phyloP scores from a whole-genome alignment of 1,140 invertebrate species.

The Cepaea nemoralis region DNA sequence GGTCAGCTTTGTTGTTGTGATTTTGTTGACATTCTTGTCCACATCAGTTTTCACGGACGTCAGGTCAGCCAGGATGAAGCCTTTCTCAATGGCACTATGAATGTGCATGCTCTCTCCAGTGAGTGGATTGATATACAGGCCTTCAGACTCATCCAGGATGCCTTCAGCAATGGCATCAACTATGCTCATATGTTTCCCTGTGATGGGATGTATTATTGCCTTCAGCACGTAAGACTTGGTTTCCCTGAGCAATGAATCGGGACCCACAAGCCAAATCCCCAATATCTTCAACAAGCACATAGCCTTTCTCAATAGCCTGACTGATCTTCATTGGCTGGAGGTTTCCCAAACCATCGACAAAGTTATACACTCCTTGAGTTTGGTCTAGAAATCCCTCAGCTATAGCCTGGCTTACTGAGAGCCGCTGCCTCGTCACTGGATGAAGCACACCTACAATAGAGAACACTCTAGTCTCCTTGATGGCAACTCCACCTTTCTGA shows the following conservation, averaged over 20 bases:
- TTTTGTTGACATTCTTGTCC: conserved; percentile 63
- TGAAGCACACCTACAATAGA: conserved; percentile 80
- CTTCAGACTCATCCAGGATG: conserved; percentile 83
- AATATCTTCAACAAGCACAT: conserved; percentile 65
- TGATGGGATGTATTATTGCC: conserved; percentile 80
- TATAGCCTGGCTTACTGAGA: conserved; percentile 88
- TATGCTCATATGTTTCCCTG: conserved; percentile 76
- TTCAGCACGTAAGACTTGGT: conserved; percentile 71
- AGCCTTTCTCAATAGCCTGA: conserved; percentile 81
- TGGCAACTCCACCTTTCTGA: conserved; percentile 48
- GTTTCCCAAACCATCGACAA: conserved; percentile 56
- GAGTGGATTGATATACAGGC: conserved; percentile 85
- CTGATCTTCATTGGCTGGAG: conserved; percentile 78
- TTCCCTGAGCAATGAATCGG: conserved; percentile 58
- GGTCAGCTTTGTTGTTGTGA: conserved; percentile 83
- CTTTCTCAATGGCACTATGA: conserved; percentile 82
- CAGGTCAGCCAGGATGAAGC: conserved; percentile 81
- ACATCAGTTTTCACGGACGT: conserved; percentile 68
- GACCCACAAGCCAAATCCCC: conserved; percentile 37
- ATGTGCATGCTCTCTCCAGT: conserved; percentile 83
- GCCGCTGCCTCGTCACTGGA: conserved; percentile 83
- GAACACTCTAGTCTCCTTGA: conserved; percentile 68
- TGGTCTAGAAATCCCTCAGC: conserved; percentile 87
- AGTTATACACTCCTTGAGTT: conserved; percentile 76
- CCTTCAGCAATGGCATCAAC: conserved; percentile 85